phyloP scores from a whole-genome alignment of 2,888 invertebrate genomes.

The Cephus rjabovi region DNA sequence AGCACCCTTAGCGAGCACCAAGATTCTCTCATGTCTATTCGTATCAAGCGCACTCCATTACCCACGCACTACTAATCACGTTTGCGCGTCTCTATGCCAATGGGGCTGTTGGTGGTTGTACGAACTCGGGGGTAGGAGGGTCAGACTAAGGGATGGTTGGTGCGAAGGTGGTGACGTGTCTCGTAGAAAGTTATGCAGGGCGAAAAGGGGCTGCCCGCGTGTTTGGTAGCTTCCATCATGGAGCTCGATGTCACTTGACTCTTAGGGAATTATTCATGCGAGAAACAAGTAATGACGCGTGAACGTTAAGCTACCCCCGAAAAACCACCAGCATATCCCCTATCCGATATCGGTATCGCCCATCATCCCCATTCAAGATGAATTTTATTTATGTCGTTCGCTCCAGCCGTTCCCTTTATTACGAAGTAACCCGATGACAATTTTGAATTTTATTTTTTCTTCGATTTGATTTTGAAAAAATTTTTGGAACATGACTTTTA shows the following conservation, averaged over 20 bases:
- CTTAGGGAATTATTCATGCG: conserved; percentile 24
- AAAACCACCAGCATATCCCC: conserved; percentile 14
- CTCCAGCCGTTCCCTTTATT: neutral
- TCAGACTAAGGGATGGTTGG: neutral
- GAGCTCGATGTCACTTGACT: conserved; percentile 16
- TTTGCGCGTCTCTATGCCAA: conserved; percentile 13
- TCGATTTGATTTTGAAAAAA: neutral
- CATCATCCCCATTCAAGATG: neutral
- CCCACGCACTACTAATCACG: conserved; percentile 22
- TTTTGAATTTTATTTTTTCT: neutral
- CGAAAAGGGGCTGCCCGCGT: neutral
- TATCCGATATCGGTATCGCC: neutral
- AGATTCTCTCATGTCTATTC: conserved; percentile 16
- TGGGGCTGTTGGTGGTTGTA: neutral
- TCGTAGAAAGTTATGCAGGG: neutral
- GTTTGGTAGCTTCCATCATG: neutral
- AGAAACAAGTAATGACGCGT: conserved; percentile 21
- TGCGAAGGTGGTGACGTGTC: conserved; percentile 2
- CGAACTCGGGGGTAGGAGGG: neutral
- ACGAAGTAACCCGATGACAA: neutral
- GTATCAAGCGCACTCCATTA: conserved; percentile 24
- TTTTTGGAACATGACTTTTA: too few relatives aligned
- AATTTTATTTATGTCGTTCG: neutral
- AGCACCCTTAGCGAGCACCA: conserved; percentile 12
- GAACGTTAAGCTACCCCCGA: conserved; percentile 18